These are phyloP conservation scores for Diachrysia chrysitis DNA, from an alignment of 2,888 invertebrate species.

Conservation along the genomic window DNA sequence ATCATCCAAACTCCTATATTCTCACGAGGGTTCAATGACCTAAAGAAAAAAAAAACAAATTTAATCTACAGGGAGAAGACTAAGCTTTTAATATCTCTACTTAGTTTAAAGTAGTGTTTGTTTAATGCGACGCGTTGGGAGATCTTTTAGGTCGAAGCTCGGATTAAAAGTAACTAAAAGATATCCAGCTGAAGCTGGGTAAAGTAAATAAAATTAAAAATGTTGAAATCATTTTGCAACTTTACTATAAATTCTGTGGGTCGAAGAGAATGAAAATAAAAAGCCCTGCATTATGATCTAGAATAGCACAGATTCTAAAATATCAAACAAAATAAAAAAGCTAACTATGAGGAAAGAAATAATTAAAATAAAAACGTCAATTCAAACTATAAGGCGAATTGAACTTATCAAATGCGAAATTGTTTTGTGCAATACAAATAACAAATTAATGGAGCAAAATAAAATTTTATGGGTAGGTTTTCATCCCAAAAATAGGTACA, in stretches of 20 bases:
- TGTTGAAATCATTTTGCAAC: background rate
- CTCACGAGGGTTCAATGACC: constrained; percentile 92
- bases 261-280: background rate
- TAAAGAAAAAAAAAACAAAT: constrained; percentile 50
- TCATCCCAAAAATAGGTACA: too few species aligned
- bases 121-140: constrained; percentile 16
- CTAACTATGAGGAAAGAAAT: too few species aligned
- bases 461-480: too few species aligned
- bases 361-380: too few species aligned
- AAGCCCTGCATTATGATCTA: too few species aligned
- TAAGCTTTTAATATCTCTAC: constrained; percentile 19
- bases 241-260: too few species aligned
- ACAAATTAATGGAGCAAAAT: too few species aligned
- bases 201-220: background rate
- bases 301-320: too few species aligned
- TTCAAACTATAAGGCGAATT: background rate
- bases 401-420: background rate
- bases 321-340: too few species aligned
- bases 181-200: background rate
- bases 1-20: constrained; percentile 91
- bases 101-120: constrained; percentile 15
- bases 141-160: constrained; percentile 7
- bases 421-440: background rate
- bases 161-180: constrained; percentile 1
- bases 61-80: background rate